These are phyloP conservation scores for Ceryle rudis DNA, from an alignment of 2,797 vertebrate genomes.

Conservation along the genomic window DNA sequence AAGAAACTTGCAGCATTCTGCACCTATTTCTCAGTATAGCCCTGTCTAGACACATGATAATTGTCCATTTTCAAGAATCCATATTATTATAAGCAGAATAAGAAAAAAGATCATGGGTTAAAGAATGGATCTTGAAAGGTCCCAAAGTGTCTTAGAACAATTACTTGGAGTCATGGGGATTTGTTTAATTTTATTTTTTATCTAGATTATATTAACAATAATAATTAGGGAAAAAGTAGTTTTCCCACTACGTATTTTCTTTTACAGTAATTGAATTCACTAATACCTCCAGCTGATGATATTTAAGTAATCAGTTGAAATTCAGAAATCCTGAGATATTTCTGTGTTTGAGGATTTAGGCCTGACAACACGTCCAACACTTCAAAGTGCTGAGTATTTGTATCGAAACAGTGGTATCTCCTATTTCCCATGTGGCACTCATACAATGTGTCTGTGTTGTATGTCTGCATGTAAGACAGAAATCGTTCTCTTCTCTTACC, in stretches of 20 bases:
- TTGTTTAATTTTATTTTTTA: neutral
- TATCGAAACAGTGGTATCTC: neutral
- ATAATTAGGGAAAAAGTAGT: no score
- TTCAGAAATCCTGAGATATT: neutral
- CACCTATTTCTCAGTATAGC: neutral
- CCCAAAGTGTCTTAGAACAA: neutral
- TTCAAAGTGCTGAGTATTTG: neutral
- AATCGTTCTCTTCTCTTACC: neutral
- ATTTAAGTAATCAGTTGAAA: neutral
- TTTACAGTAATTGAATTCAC: neutral
- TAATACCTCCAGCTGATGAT: neutral
- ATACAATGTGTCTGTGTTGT: no score
- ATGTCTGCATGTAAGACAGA: neutral
- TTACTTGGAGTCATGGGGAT: neutral
- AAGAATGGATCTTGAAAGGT: neutral
- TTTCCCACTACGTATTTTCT: neutral
- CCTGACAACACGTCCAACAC: neutral
- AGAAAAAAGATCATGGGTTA: neutral
- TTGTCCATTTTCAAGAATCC: slow-evolving; percentile 27
- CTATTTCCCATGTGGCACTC: neutral
- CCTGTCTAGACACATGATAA: neutral
- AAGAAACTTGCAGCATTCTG: neutral
- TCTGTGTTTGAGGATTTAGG: neutral
- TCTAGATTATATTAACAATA: no score
- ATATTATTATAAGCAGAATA: slow-evolving; percentile 1